Conservation (phyloP, 2,888 invertebrate genomes). For the Spodoptera exigua region DNA sequence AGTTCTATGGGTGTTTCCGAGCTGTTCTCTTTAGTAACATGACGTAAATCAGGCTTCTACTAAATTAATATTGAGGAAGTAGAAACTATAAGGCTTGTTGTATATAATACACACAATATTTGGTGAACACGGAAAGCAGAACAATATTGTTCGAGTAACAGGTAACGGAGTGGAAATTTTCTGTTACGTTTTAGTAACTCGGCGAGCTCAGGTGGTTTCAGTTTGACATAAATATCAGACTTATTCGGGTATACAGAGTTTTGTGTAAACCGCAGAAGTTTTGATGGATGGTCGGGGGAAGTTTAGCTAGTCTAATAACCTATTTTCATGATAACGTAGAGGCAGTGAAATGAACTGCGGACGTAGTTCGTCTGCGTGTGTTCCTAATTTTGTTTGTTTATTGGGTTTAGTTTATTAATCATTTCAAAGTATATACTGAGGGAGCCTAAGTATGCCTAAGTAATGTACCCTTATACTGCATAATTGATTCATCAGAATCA, state of each 20-base stretch:
- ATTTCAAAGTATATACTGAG: background rate
- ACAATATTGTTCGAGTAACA: conserved; percentile 6
- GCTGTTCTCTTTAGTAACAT: conserved; percentile 42
- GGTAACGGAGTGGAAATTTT: conserved; percentile 7
- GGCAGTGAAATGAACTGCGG: conserved; percentile 6
- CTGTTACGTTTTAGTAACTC: conserved; percentile 10
- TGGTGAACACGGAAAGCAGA: conserved; percentile 12
- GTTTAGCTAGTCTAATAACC: conserved; percentile 27
- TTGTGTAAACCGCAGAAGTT: conserved; percentile 37
- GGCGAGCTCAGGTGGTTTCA: conserved; percentile 20
- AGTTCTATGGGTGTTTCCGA: conserved; percentile 46
- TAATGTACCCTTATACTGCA: conserved; percentile 13
- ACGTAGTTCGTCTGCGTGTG: background rate
- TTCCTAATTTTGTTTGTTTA: background rate
- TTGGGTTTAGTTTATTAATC: background rate
- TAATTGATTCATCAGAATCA: conserved; percentile 25
- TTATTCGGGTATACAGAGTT: conserved; percentile 26
- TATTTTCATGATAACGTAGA: conserved; percentile 7
- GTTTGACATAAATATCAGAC: conserved; percentile 32
- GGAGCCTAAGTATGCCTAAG: conserved; percentile 1
- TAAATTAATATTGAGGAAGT: conserved; percentile 25
- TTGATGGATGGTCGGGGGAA: conserved; percentile 44
- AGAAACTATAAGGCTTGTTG: conserved; percentile 8
- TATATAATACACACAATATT: background rate
- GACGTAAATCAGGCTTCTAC: conserved; percentile 32